Evolutionary conservation across 2,888 invertebrate species (phyloP).

Genomic region (Achlya flavicornis): DNA sequence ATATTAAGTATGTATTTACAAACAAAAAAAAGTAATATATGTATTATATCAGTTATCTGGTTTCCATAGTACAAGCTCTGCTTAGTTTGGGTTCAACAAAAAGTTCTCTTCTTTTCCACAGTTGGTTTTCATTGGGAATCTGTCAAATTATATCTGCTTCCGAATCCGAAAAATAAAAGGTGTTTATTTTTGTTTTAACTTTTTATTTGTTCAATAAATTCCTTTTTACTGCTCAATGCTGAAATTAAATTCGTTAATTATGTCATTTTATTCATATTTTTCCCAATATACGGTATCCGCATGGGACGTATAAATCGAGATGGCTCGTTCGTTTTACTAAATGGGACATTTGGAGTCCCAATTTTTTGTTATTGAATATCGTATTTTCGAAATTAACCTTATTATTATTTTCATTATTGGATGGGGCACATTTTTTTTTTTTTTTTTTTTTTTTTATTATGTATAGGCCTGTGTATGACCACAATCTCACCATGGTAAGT

Average conservation of each 20-base stretch:
- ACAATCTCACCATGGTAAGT: too few relatives aligned
- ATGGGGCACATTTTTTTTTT: too few relatives aligned
- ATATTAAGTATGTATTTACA: too few relatives aligned
- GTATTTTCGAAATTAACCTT: background rate
- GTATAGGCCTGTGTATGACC: too few relatives aligned
- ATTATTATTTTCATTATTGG: background rate
- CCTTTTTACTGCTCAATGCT: constrained; percentile 24
- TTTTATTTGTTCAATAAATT: constrained; percentile 32
- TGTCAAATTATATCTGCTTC: constrained; percentile 12
- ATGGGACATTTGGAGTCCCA: background rate
- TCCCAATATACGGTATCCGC: background rate
- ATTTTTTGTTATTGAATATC: background rate
- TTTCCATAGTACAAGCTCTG: too few relatives aligned
- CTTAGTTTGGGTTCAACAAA: too few relatives aligned
- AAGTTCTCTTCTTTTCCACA: too few relatives aligned
- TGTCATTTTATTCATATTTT: constrained; percentile 11
- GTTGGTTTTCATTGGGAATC: background rate
- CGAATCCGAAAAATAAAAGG: constrained; percentile 28
- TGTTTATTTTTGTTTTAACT: constrained; percentile 22
- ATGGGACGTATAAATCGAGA: background rate
- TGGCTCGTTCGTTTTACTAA: background rate
- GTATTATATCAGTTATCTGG: too few relatives aligned
- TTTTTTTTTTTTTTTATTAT: too few relatives aligned
- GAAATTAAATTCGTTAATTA: constrained; percentile 30
- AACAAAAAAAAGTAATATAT: too few relatives aligned